These are phyloP conservation scores for Brenthis ino DNA, from an alignment of 2,888 invertebrate genomes.

Conservation along the genomic window DNA sequence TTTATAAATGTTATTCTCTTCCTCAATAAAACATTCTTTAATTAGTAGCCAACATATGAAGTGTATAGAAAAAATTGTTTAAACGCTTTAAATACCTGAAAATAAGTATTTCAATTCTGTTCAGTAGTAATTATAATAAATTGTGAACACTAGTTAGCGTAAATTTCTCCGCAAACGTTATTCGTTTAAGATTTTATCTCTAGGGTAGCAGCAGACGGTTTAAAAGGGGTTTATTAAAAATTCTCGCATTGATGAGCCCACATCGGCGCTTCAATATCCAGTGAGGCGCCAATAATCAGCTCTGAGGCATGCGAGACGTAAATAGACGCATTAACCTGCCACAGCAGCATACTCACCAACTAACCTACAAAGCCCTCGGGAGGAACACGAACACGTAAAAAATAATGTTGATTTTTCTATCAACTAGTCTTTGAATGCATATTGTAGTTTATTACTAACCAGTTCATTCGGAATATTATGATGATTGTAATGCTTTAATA, in stretches of 20 bases:
- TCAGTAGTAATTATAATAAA: constrained; percentile 38
- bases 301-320: constrained; percentile 56
- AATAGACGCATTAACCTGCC: constrained; percentile 58
- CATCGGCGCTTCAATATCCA: constrained; percentile 66
- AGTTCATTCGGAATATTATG: constrained; percentile 24
- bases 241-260: constrained; percentile 66
- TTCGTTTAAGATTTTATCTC: constrained; percentile 40
- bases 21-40: background rate
- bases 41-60: background rate
- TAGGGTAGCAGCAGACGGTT: constrained; percentile 36
- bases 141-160: constrained; percentile 39
- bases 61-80: constrained; percentile 23
- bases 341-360: constrained; percentile 53
- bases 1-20: too few relatives aligned
- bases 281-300: constrained; percentile 68
- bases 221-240: constrained; percentile 44
- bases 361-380: constrained; percentile 64
- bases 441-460: constrained; percentile 24
- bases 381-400: constrained; percentile 45
- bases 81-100: constrained; percentile 23
- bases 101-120: constrained; percentile 25
- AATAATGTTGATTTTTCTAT: constrained; percentile 50
- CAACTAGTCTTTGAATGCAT: constrained; percentile 24
- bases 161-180: constrained; percentile 40
- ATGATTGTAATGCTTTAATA: constrained; percentile 22